Evolutionary conservation across 2,797 vertebrate species (phyloP).

Genomic region (Sebastolobus alascanus): DNA sequence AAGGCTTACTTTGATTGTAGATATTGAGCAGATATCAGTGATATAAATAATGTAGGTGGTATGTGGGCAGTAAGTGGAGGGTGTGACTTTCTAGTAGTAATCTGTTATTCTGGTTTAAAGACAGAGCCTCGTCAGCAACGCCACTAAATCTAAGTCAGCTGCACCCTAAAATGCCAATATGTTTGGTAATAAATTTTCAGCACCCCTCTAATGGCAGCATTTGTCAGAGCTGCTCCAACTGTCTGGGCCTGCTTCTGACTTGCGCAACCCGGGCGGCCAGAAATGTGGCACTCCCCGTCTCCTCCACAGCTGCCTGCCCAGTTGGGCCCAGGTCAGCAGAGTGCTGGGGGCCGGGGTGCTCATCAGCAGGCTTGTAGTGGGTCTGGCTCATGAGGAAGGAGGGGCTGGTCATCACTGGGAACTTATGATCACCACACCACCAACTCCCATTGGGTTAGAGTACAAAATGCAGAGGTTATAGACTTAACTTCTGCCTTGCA

Average conservation of each 20-base stretch:
- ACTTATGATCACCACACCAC: conserved; percentile 72
- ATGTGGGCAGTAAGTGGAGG: not conserved
- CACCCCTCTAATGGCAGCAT: conserved; percentile 84
- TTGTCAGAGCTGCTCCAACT: conserved; percentile 82
- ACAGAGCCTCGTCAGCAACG: conserved; percentile 48
- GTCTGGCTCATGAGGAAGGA: conserved; percentile 51
- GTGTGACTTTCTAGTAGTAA: conserved; percentile 46
- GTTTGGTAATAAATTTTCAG: conserved; percentile 86
- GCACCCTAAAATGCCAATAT: conserved; percentile 87
- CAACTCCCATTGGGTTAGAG: conserved; percentile 72
- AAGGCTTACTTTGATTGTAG: conserved; percentile 2
- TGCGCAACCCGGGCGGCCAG: conserved; percentile 71
- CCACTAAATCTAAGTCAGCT: conserved; percentile 84
- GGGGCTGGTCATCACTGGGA: conserved; percentile 49
- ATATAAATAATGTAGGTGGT: not conserved
- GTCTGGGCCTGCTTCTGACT: conserved; percentile 75
- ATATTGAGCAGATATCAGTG: conserved; percentile 20
- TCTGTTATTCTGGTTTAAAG: conserved; percentile 69
- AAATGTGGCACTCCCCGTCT: conserved; percentile 84
- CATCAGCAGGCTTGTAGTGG: conserved; percentile 64
- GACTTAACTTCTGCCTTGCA: conserved; percentile 65
- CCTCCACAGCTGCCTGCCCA: conserved; percentile 83
- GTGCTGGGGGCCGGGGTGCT: conserved; percentile 55
- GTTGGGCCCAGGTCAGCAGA: conserved; percentile 82
- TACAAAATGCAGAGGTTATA: conserved; percentile 80